Base-by-base conservation (phyloP, 1,140 invertebrate species). In the Papilio polyxenes region DNA sequence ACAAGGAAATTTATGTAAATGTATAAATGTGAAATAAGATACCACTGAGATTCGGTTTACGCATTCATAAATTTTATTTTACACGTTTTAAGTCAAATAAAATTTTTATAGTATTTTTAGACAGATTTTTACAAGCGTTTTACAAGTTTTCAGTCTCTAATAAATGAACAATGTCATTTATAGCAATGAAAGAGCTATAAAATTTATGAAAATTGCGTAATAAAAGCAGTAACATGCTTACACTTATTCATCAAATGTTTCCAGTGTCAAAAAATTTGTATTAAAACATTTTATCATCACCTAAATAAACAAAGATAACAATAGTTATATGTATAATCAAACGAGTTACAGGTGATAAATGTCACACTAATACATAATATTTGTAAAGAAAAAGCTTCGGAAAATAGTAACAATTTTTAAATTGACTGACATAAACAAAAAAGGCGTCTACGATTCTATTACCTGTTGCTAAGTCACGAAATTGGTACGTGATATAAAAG, bases 101-200 rank as follows among this genome's bases (percentile, higher is more conserved):
- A 72, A 37, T 7, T 72, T 40, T 72, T 40, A 72, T 72, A 13
- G 65, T 15, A 72, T 72, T 72, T 72, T 72, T 72, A 31, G 13
- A 40, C 65, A 72, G 6, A 72, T 72, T 72, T 72, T 72, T 72
- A 72, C 65, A 72, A 72, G 23, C 65, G 65, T 72, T 72, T 37
- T 72, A 72, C 31, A 72, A 72, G 65, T 72, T 72, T 72, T 72
- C 23, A 15, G 31, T 37, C 65, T 9, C 62, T 23, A 65, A 65
- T 65, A 65, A 72, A 72, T 72, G 65, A 37, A 72, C 23, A 69
- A 69, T 69, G 31, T 69, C 65, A 37, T 69, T 72, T 72, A 72
- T 37, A 72, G 11, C 23, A 72, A 72, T 72, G 65, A 72, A 72
- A 40, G 31, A 40, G 31, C 31, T 15, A 72, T 72, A 72, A 72